phyloP scores from a whole-genome alignment of 2,113 vertebrate species.

The Nothocercus nigrocapillus region DNA sequence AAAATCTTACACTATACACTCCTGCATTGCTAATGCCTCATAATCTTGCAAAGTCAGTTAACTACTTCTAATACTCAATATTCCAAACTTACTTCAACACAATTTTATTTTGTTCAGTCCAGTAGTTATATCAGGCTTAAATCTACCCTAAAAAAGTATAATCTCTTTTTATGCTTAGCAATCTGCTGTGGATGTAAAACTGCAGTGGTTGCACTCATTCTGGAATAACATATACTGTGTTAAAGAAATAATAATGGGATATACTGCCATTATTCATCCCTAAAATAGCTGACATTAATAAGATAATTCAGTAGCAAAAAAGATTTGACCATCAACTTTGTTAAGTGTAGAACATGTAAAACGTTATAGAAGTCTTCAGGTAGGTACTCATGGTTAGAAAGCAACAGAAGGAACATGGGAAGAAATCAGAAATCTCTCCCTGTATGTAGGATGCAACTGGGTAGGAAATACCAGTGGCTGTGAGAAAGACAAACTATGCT shows the following conservation, averaged over 20 bases:
- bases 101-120: background rate
- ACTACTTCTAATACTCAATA: background rate
- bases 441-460: background rate
- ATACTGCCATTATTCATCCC: background rate
- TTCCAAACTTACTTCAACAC: background rate
- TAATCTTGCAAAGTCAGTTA: background rate
- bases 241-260: background rate
- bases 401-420: accelerated
- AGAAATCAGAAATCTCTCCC: background rate
- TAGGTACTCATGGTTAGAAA: background rate
- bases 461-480: background rate
- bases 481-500: background rate
- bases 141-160: background rate
- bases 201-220: background rate
- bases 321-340: background rate
- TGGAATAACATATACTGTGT: background rate
- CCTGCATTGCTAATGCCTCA: background rate
- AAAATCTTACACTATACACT: background rate
- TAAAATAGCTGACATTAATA: background rate
- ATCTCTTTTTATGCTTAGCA: background rate
- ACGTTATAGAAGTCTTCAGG: background rate
- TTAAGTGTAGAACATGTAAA: background rate
- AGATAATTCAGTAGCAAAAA: background rate
- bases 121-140: background rate
- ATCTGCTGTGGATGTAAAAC: background rate